Percentiles rank a stretch among this genome's conserved stretches.
phyloP scores from a whole-genome alignment of 2,888 invertebrate genomes.

The Nowickia ferox region DNA sequence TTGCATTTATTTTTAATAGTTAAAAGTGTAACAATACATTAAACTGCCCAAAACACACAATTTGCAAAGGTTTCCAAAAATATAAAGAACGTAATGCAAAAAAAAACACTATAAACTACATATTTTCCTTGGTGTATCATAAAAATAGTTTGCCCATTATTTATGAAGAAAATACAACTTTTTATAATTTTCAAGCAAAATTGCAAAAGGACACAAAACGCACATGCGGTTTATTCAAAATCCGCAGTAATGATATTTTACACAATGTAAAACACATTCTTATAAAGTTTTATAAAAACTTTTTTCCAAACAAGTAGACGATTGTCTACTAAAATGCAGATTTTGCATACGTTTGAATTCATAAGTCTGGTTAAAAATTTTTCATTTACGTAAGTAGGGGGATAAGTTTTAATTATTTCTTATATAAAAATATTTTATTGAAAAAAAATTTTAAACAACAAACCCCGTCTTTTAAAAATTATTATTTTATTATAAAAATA shows the following conservation, averaged over 20 bases:
- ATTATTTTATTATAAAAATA: no score
- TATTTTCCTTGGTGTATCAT: conserved; percentile 55
- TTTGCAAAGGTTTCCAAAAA: background rate
- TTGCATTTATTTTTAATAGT: no score
- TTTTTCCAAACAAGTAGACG: background rate
- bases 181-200: conserved; percentile 45
- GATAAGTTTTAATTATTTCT: background rate
- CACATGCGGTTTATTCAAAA: conserved; percentile 57
- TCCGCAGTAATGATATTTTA: conserved; percentile 66
- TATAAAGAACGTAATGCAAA: background rate
- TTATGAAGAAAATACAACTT: conserved; percentile 54
- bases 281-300: conserved; percentile 13
- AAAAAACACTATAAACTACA: background rate
- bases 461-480: no score
- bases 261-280: conserved; percentile 13
- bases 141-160: conserved; percentile 60
- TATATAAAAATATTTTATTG: background rate
- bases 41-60: no score
- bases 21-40: no score
- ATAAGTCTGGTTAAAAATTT: background rate
- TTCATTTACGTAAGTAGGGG: no score
- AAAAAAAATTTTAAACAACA: background rate
- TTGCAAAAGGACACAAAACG: conserved; percentile 26
- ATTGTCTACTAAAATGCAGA: conserved; percentile 16
- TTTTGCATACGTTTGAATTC: background rate